Conservation (phyloP, 1,140 invertebrate genomes). For the Drosophila funebris region DNA sequence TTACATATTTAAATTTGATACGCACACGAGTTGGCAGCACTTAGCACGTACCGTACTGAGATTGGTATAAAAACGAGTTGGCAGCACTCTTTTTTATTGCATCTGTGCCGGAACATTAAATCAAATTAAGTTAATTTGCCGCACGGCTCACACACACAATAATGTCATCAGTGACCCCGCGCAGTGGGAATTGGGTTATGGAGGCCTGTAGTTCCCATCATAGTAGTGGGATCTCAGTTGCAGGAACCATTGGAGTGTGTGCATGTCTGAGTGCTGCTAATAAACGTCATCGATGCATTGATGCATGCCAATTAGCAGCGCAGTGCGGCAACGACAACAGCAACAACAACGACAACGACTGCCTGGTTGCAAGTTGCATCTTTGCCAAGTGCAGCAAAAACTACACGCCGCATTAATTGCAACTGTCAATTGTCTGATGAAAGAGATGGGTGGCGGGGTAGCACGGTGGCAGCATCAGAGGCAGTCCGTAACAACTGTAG, state of each 20-base stretch:
- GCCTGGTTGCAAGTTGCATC: constrained; percentile 38
- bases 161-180: constrained; percentile 46
- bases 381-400: constrained; percentile 60
- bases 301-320: constrained; percentile 76
- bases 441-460: neutral
- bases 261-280: constrained; percentile 70
- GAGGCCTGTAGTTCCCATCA: neutral
- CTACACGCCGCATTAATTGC: constrained; percentile 73
- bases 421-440: constrained; percentile 63
- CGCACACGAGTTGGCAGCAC: constrained; percentile 15
- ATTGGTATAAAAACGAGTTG: constrained; percentile 13
- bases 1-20: neutral
- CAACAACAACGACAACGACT: neutral
- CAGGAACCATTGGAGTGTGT: constrained; percentile 32
- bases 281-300: constrained; percentile 79
- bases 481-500: neutral
- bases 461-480: neutral
- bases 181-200: neutral
- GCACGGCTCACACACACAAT: constrained; percentile 73
- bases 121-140: constrained; percentile 77
- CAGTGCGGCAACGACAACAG: constrained; percentile 12
- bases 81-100: constrained; percentile 25
- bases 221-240: neutral
- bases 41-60: neutral
- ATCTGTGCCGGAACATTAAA: constrained; percentile 51